Percentiles rank a stretch among this genome's conserved stretches.
These are phyloP conservation scores for Spermophilus dauricus DNA, from an alignment of 2,113 vertebrate species.

Conservation along the genomic window DNA sequence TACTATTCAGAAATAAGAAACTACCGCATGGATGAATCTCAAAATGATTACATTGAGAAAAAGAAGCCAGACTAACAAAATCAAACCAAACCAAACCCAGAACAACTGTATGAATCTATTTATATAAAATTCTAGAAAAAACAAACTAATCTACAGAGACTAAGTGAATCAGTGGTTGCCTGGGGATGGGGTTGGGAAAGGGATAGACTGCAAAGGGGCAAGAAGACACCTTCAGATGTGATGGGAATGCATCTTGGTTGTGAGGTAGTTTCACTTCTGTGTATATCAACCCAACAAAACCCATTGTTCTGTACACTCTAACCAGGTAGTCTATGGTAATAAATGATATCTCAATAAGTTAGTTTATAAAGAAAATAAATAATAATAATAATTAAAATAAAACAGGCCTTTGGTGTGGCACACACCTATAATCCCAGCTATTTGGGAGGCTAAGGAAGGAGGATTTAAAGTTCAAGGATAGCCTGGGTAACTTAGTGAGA, in stretches of 20 bases:
- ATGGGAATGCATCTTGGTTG: not conserved
- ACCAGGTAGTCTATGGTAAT: not conserved
- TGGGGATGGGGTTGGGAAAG: not conserved
- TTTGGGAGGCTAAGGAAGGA: too few relatives aligned
- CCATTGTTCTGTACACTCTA: not conserved
- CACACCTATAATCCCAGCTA: too few relatives aligned
- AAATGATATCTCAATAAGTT: constrained; percentile 33
- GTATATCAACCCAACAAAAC: not conserved
- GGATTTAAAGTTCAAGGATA: too few relatives aligned
- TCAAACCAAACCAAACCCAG: not conserved
- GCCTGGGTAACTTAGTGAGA: too few relatives aligned
- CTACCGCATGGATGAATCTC: not conserved
- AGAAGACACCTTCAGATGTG: not conserved
- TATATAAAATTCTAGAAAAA: constrained; percentile 35
- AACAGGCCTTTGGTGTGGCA: too few relatives aligned
- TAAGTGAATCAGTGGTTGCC: not conserved
- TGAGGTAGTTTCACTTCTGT: not conserved
- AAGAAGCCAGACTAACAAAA: constrained; percentile 23
- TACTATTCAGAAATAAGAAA: not conserved
- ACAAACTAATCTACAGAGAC: not conserved
- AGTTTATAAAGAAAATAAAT: constrained; percentile 11
- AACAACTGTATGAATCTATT: not conserved
- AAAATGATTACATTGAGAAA: not conserved
- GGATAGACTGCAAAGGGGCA: not conserved
- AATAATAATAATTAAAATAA: too few relatives aligned